A percentile compares a stretch with the other conserved stretches of the same genome.
These are phyloP conservation scores for Argyra leucocephala DNA, from an alignment of 2,888 invertebrate species.

Conservation along the genomic window DNA sequence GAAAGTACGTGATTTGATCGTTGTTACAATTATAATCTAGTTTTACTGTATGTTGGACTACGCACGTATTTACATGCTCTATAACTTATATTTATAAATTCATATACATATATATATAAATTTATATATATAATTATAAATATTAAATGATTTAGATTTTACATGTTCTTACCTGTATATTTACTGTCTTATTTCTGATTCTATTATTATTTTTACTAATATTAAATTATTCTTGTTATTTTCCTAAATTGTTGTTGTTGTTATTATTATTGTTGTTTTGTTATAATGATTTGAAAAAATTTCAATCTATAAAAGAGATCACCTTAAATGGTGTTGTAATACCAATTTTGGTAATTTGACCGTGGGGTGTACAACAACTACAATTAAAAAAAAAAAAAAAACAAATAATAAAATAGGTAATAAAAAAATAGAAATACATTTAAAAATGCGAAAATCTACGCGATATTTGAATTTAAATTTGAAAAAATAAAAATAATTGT, in stretches of 20 bases:
- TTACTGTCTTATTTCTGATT: not conserved
- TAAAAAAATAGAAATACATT: too few relatives aligned
- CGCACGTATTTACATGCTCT: too few relatives aligned
- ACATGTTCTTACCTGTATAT: too few relatives aligned
- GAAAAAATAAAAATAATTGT: not conserved
- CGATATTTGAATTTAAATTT: constrained; percentile 1
- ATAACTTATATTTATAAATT: too few relatives aligned
- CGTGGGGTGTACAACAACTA: constrained; percentile 3
- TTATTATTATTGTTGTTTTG: not conserved
- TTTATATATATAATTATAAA: too few relatives aligned
- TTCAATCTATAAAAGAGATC: constrained; percentile 6
- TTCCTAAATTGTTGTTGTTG: not conserved
- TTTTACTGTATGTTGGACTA: too few relatives aligned
- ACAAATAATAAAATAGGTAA: not conserved
- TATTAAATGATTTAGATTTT: too few relatives aligned
- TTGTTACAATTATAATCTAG: too few relatives aligned
- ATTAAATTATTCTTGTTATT: not conserved
- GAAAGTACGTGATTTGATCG: too few relatives aligned
- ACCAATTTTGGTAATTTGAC: constrained; percentile 3
- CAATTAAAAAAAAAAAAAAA: constrained; percentile 3
- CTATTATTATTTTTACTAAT: not conserved
- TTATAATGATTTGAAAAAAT: not conserved
- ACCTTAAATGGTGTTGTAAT: not conserved
- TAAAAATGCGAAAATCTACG: too few relatives aligned
- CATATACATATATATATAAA: too few relatives aligned